These are phyloP conservation scores for Halotydeus destructor DNA, from an alignment of 1,140 invertebrate genomes.

Conservation along the genomic window DNA sequence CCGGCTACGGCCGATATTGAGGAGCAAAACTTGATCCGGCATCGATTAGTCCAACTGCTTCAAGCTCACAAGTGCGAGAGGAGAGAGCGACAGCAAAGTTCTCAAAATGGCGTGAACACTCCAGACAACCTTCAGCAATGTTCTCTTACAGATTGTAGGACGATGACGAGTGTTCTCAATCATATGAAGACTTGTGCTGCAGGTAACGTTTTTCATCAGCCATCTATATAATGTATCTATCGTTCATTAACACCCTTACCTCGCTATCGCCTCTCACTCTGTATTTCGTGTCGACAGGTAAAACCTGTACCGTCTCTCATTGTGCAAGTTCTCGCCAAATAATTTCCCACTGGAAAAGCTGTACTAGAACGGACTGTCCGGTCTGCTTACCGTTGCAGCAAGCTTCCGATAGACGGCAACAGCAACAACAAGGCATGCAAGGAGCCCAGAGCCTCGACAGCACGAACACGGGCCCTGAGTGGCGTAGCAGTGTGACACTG, in stretches of 20 bases:
- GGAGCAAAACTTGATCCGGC: conserved; percentile 94
- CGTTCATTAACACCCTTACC: background rate
- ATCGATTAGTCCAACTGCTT: conserved; percentile 82
- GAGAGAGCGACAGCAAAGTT: conserved; percentile 41
- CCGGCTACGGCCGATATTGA: conserved; percentile 57
- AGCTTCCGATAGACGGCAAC: conserved; percentile 52
- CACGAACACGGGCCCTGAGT: conserved; percentile 35
- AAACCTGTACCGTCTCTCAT: conserved; percentile 70
- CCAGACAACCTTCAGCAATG: conserved; percentile 34
- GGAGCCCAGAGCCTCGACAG: no score
- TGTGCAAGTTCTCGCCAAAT: conserved; percentile 97
- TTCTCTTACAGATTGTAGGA: conserved; percentile 83
- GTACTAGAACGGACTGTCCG: conserved; percentile 77
- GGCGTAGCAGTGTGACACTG: conserved; percentile 87
- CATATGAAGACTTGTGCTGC: conserved; percentile 95
- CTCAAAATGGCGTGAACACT: conserved; percentile 22
- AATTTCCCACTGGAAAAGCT: conserved; percentile 97
- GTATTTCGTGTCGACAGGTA: conserved; percentile 23
- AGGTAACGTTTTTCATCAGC: conserved; percentile 30
- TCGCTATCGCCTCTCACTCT: background rate
- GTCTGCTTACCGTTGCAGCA: conserved; percentile 93
- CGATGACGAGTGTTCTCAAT: conserved; percentile 96
- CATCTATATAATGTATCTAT: background rate
- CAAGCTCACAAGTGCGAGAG: conserved; percentile 98
- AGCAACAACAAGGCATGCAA: conserved; percentile 13